Evolutionary conservation across 1,140 invertebrate genomes (phyloP).

Genomic region (Trichoplusia ni): DNA sequence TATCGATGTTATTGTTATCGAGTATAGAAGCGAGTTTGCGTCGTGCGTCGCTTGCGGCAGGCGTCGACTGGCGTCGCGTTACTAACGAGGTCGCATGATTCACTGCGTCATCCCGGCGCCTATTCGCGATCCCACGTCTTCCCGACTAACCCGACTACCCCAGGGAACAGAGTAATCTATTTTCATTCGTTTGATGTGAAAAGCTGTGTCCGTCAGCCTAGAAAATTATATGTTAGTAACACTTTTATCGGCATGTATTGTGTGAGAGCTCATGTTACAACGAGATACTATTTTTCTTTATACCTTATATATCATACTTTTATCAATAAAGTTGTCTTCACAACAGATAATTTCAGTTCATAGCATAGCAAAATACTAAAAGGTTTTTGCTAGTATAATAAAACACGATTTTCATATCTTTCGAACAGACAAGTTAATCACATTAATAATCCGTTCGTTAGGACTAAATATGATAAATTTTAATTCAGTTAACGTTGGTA

Average conservation of each 20-base stretch:
- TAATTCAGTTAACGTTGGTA: not conserved
- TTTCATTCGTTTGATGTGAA: constrained; percentile 51
- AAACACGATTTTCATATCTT: no score
- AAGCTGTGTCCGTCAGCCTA: constrained; percentile 32
- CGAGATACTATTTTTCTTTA: no score
- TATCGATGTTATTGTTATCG: constrained; percentile 21
- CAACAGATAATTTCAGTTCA: no score
- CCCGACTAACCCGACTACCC: constrained; percentile 51
- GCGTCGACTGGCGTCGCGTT: constrained; percentile 37
- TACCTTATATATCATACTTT: no score
- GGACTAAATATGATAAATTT: not conserved
- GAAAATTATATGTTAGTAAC: constrained; percentile 29
- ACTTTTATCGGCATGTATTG: constrained; percentile 1
- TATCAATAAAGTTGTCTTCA: no score
- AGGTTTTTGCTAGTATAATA: no score
- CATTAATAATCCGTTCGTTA: no score
- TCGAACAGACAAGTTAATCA: no score
- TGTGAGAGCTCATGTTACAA: no score
- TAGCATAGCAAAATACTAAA: no score
- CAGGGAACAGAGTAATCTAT: constrained; percentile 54
- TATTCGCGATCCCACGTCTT: constrained; percentile 51
- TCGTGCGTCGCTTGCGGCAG: constrained; percentile 31
- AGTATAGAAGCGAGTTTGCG: constrained; percentile 10
- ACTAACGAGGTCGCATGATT: constrained; percentile 70
- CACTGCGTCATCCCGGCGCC: constrained; percentile 68